Evolutionary conservation across 2,797 vertebrate genomes (phyloP).

Genomic region (Pseudochaenichthys georgianus): DNA sequence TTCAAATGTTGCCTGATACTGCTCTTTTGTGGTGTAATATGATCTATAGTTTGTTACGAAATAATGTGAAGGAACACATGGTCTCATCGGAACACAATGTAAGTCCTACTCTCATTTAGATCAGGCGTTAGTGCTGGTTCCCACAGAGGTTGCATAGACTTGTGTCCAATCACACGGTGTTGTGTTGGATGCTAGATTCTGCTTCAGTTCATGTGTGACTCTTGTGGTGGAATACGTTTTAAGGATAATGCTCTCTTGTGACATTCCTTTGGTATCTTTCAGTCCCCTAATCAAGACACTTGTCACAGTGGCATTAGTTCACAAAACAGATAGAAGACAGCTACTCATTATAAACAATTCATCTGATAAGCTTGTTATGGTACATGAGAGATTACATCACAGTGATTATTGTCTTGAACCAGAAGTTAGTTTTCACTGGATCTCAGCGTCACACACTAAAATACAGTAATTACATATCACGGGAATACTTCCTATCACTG

Average conservation of each 20-base stretch:
- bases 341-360: slow-evolving; percentile 75
- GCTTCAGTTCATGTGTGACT: slow-evolving; percentile 50
- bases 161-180: slow-evolving; percentile 56
- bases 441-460: slow-evolving; percentile 40
- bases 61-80: slow-evolving; percentile 30
- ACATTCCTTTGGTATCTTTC: slow-evolving; percentile 62
- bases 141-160: slow-evolving; percentile 27
- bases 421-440: slow-evolving; percentile 50
- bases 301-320: slow-evolving; percentile 69
- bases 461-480: slow-evolving; percentile 56
- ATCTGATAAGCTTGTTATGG: slow-evolving; percentile 72
- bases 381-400: slow-evolving; percentile 64
- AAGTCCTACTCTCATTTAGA: slow-evolving; percentile 34
- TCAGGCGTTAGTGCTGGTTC: slow-evolving; percentile 35
- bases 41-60: slow-evolving; percentile 25
- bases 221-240: slow-evolving; percentile 57
- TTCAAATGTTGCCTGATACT: slow-evolving; percentile 50
- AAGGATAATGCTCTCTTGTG: slow-evolving; percentile 50
- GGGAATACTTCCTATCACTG: slow-evolving; percentile 36
- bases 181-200: slow-evolving; percentile 52
- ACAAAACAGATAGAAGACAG: slow-evolving; percentile 64
- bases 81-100: slow-evolving; percentile 13
- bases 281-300: slow-evolving; percentile 77
- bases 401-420: slow-evolving; percentile 56
- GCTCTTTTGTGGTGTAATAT: slow-evolving; percentile 36